Evolutionary conservation across 2,888 invertebrate genomes (phyloP).

Genomic region (Oscheius sp.): DNA sequence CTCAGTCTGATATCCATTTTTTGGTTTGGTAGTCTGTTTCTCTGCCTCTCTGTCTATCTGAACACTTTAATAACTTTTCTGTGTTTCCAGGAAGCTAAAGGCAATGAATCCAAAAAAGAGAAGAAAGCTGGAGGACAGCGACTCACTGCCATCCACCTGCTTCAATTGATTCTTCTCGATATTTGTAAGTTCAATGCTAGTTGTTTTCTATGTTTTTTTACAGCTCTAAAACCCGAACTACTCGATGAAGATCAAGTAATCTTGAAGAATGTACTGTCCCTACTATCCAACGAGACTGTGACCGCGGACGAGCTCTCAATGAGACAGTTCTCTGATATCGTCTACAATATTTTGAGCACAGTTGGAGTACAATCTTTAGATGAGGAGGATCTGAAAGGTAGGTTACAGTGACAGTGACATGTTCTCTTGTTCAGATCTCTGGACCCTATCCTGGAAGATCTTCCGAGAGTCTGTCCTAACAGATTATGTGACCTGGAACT

Average conservation of each 20-base stretch:
- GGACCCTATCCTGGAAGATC: slow-evolving; percentile 11
- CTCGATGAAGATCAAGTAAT: slow-evolving; percentile 6
- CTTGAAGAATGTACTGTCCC: neutral
- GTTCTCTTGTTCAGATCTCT: neutral
- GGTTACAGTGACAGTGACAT: neutral
- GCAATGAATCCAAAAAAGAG: neutral
- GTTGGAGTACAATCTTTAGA: neutral
- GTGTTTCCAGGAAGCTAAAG: slow-evolving; percentile 17
- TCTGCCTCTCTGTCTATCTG: no score
- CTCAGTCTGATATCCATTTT: no score
- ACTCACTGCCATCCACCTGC: neutral
- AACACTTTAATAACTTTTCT: no score
- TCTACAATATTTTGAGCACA: slow-evolving; percentile 7
- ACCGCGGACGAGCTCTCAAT: neutral
- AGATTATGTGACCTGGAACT: neutral
- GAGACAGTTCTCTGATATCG: neutral
- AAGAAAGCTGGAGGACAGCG: neutral
- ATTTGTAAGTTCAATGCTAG: neutral
- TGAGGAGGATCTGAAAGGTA: neutral
- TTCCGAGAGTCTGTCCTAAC: neutral
- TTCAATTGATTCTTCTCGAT: neutral
- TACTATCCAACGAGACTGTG: neutral
- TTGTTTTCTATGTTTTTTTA: neutral
- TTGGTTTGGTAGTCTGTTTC: no score
- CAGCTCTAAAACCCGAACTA: slow-evolving; percentile 17